Evolutionary conservation across 2,888 invertebrate genomes (phyloP), one percentile per base, ranked within the genome.

Genomic region (Coecobrya sp.): DNA sequence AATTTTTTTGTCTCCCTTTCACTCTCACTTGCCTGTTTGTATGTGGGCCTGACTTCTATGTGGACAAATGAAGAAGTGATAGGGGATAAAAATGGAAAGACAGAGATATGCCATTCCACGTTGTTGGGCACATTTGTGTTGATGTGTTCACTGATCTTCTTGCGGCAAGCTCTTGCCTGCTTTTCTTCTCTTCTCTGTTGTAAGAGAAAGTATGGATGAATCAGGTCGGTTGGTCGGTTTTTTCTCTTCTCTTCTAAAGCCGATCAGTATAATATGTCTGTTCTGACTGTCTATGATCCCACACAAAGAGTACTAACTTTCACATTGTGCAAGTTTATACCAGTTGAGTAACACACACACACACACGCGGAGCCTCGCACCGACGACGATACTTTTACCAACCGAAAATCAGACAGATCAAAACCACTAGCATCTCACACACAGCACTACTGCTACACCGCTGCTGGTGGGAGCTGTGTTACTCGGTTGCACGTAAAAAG

Each of bases 81-180:
- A n/a, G 52, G 55, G 81, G 70, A 65, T 59, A 59, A 59, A 81
- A 42, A 59, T 13, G 19, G 59, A 36, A 59, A 55, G 86, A 79
- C 36, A 30, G 27, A 25, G 68, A 92, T 70, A 45, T 52, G 62
- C 45, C 73, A 92, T 88, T 84, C 81, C 91, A 82, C 87, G 84
- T 88, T 87, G 87, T 70, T 92, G 84, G 62, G 22, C 65, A 86
- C 86, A 79, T 86, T 91, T 76, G 36, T 76, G 45, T 84, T 90
- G 84, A 86, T 86, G 86, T 65, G 70, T 79, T 91, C 82, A 81
- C 36, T 86, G 91, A 52, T 62, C 79, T 70, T 88, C 27, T 82
- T 88, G 84, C 87, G 87, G 88, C 87, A 88, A 84, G 92, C 73
- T 84, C 86, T 19, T 52, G 45, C 79, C 62, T 70, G 11, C 42